Conservation (phyloP, 2,888 invertebrate genomes). For the Ditula angustiorana region DNA sequence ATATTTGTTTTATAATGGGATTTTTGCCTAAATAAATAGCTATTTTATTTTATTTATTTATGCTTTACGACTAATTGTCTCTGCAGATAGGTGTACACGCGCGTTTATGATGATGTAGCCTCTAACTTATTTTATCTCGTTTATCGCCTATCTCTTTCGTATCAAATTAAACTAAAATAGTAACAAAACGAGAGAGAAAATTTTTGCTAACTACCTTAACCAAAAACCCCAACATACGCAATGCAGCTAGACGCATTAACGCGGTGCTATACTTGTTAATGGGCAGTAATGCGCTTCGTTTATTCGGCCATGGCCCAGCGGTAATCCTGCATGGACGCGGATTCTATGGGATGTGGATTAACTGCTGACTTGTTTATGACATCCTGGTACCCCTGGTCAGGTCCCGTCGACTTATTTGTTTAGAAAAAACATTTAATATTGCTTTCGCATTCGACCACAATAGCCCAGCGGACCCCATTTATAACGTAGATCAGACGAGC, state of each 20-base stretch:
- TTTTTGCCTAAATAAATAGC: too few relatives aligned
- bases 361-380: slow-evolving; percentile 30
- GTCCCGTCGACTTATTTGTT: neutral
- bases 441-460: neutral
- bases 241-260: neutral
- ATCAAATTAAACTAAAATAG: neutral
- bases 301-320: slow-evolving; percentile 9
- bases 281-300: slow-evolving; percentile 19
- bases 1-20: too few relatives aligned
- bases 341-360: slow-evolving; percentile 27
- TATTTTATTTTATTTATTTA: too few relatives aligned
- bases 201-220: neutral
- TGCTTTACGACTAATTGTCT: too few relatives aligned
- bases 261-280: neutral
- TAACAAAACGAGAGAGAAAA: neutral
- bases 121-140: too few relatives aligned
- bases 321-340: slow-evolving; percentile 17
- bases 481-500: slow-evolving; percentile 5
- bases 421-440: neutral
- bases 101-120: too few relatives aligned
- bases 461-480: slow-evolving; percentile 2
- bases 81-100: too few relatives aligned
- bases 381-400: slow-evolving; percentile 11
- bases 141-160: too few relatives aligned
- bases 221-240: neutral